Base-by-base conservation (phyloP, 2,888 invertebrate genomes). In the Caenorhabditis wallacei region DNA sequence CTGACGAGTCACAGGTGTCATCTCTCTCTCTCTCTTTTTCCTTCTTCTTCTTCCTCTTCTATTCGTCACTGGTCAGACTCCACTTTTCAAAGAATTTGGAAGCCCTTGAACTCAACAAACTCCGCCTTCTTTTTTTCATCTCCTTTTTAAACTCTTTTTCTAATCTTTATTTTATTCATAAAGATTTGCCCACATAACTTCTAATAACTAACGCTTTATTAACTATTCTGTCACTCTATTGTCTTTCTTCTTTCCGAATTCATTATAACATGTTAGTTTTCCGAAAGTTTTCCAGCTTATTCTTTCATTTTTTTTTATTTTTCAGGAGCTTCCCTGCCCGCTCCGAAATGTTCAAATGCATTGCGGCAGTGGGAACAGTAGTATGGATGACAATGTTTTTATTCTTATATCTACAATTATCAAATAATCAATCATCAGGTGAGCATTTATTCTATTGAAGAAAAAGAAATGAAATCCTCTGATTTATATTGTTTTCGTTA, bases 261-360 rank as follows among this genome's bases (percentile, higher is more conserved):
- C 26, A 64, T 18, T 64, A 64, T n/a, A n/a, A 53, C 13, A 66
- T 66, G 53, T 66, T 53, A 51, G 64, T 64, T 48, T 35, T 30
- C 8, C 5, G 26, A 56, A 46, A 4, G n/a, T 22, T 61, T 20
- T 18, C 18, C 8, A 20, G 5, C n/a, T 24, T 43, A 61, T 43
- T n/a, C 24, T 43, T 20, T 13, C 2, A 20, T 11, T 71, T 51
- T 78, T 78, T 20, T 13, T 10, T 30, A 18, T 71, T 51, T 78
- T 78, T 53, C 54, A 78, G 78, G 78, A 78, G 61, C 78, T 53
- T 51, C 53, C 57, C 70, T 53, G 53, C 54, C 64, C 64, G 79
- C 78, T 69, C 74, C 57, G 79, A 70, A 54, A 82, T 82, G 82
- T 51, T 82, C 40, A 82, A 82, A 79, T 61, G 74, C 53, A 51